Conservation (phyloP, 1,140 invertebrate genomes). For the Cotesia chilonis region DNA sequence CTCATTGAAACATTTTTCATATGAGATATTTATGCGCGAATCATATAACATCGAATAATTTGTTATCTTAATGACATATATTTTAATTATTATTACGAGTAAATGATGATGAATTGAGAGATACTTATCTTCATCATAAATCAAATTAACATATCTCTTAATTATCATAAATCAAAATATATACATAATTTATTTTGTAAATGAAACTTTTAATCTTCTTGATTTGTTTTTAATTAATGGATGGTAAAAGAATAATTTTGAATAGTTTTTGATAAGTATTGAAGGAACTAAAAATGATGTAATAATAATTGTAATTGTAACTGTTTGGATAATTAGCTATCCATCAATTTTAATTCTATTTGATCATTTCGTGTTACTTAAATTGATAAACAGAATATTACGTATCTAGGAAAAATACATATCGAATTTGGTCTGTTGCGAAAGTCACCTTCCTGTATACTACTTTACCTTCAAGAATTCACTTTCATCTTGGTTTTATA, state of each 20-base stretch:
- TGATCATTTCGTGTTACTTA: too few species aligned
- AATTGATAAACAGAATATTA: background rate
- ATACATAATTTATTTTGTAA: too few species aligned
- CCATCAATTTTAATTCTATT: background rate
- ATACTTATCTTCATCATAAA: too few species aligned
- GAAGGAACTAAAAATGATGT: background rate
- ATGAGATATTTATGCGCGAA: background rate
- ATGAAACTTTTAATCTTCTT: too few species aligned
- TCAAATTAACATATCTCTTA: too few species aligned
- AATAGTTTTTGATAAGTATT: too few species aligned
- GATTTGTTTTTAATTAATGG: too few species aligned
- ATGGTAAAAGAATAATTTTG: too few species aligned
- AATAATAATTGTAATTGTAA: background rate
- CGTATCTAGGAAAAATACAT: background rate
- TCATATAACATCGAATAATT: background rate
- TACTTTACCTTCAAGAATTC: constrained; percentile 18
- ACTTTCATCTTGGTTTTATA: constrained; percentile 25
- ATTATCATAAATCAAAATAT: too few species aligned
- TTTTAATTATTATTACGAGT: too few species aligned
- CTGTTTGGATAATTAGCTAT: background rate
- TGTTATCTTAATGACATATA: too few species aligned
- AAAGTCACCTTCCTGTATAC: background rate
- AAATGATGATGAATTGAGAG: too few species aligned
- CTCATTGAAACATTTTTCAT: background rate
- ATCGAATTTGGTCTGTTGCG: constrained; percentile 14